These are phyloP conservation scores for Nyctibius grandis DNA, from an alignment of 2,797 vertebrate species.

Conservation along the genomic window DNA sequence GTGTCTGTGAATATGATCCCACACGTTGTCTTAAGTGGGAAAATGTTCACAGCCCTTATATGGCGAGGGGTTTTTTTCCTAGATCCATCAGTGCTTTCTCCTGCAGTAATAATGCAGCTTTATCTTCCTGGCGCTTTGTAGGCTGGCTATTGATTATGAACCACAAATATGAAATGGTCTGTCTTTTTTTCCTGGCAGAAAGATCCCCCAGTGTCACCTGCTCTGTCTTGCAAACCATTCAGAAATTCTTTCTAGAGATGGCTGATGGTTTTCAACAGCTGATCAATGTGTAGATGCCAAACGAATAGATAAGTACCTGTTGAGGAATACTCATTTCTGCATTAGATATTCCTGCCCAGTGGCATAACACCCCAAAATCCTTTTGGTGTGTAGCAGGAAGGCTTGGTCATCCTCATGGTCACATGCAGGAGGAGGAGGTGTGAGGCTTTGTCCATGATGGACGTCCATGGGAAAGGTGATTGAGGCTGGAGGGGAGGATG, in stretches of 20 bases:
- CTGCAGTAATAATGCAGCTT: background rate
- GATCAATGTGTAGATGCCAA: background rate
- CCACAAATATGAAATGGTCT: background rate
- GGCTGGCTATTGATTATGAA: background rate
- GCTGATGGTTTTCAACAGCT: background rate
- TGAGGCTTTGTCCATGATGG: accelerated
- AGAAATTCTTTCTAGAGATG: background rate
- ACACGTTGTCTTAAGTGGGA: constrained; percentile 71
- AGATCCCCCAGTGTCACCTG: background rate
- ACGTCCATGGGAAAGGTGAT: background rate
- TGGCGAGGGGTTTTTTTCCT: background rate
- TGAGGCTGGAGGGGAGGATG: background rate
- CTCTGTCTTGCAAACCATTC: background rate
- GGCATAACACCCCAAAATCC: background rate
- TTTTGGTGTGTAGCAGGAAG: background rate
- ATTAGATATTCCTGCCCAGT: background rate
- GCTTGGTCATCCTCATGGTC: background rate
- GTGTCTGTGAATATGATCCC: constrained; percentile 72
- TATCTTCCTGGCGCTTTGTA: background rate
- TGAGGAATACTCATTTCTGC: background rate
- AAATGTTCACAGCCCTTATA: constrained; percentile 64
- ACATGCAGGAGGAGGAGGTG: background rate
- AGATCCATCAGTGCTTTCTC: constrained; percentile 3
- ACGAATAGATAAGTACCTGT: background rate
- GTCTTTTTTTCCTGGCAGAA: background rate